Evolutionary conservation across 2,797 vertebrate genomes (phyloP), one percentile per base, ranked within the genome.

Genomic region (Scolopax bukidnonensis): DNA sequence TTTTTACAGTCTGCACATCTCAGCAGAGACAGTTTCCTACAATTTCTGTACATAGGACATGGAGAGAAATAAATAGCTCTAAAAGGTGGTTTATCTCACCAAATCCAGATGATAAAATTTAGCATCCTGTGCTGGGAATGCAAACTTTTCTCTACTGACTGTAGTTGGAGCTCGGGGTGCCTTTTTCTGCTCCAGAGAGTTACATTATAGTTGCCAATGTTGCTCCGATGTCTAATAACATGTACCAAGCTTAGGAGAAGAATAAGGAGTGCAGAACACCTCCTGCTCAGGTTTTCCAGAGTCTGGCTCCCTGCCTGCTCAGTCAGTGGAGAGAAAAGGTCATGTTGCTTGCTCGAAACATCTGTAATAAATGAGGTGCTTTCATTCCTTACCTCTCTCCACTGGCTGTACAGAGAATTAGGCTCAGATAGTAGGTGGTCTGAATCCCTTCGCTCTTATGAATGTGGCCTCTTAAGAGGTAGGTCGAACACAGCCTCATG

Each of bases 281-380:
- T 82, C 91, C 84, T 85, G 27, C 73, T 92, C 48, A 57, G 43
- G 68, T 92, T 84, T 91, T 84, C 80, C 81, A 82, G 63, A 33
- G 28, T n/a, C 88, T 95, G 91, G 71, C 67, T 88, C 65, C 61
- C n/a, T 95, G 91, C 79, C 87, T 93, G 54, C 53, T 77, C 60
- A 74, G 64, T 36, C 91, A 69, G 41, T 50, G 81, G 41, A 85
- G 84, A 88, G 76, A 64, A 85, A 74, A n/a, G 79, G 76, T 91
- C 87, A 84, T 75, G 83, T 67, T 90, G 63, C 74, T 71, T 71
- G 64, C 80, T 75, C 1, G 4, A 93, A 78, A 86, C 51, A 51
- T 89, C 81, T 91, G 88, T 68, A 91, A 88, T 85, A 95, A 95
- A 93, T 88, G 91, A 91, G 71, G 80, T 88, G 88, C 84, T 91